Evolutionary conservation across 2,888 invertebrate genomes (phyloP).

Genomic region (Tipula unca): DNA sequence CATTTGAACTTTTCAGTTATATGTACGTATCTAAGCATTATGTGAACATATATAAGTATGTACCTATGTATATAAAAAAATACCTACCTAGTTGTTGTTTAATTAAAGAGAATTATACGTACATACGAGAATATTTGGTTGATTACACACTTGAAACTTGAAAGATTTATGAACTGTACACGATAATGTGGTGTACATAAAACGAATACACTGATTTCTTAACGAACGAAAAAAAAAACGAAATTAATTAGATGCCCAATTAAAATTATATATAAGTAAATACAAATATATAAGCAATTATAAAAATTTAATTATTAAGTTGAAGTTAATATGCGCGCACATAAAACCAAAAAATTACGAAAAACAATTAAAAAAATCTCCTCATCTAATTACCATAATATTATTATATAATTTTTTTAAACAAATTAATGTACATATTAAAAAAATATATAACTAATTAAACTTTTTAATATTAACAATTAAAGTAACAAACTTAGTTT

Average conservation of each 20-base stretch:
- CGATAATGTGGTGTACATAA: not conserved
- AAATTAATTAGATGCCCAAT: not conserved
- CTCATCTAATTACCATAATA: not conserved
- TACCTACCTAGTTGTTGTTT: too few species aligned
- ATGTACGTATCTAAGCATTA: too few species aligned
- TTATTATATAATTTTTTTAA: not conserved
- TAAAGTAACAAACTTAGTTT: not conserved
- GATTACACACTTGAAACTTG: not conserved
- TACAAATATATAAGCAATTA: not conserved
- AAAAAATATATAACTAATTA: not conserved
- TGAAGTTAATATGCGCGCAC: not conserved
- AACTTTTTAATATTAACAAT: not conserved
- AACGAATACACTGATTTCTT: not conserved
- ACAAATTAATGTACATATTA: conserved; percentile 9
- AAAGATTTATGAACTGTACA: not conserved
- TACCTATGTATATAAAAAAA: too few species aligned
- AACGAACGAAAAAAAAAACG: not conserved
- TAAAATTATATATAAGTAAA: not conserved
- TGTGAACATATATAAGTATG: too few species aligned
- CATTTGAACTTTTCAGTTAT: not conserved
- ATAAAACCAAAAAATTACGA: not conserved
- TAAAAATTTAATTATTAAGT: not conserved
- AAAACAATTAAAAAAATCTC: not conserved
- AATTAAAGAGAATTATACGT: too few species aligned
- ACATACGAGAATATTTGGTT: too few species aligned